Base-by-base conservation (phyloP, 2,888 invertebrate species). In the Prenolepis imparis region DNA sequence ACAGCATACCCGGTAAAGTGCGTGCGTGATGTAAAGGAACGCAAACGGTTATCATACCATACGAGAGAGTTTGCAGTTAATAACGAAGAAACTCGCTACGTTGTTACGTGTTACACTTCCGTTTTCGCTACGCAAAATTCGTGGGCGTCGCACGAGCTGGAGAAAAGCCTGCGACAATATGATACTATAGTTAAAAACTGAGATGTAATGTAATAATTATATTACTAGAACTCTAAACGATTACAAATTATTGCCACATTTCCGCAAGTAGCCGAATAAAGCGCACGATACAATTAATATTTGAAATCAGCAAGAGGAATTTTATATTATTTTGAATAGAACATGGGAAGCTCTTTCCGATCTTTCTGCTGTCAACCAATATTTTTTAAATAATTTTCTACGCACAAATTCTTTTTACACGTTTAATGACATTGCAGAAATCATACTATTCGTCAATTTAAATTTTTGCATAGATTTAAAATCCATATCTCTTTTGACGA, bases 101-200 rank as follows among this genome's bases (percentile, higher is more conserved):
- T 66, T 78, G 88, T 88, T 88, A 87, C 86, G 83, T 82, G 83
- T 78, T 77, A 83, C 84, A 90, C 84, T 90, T 90, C 89, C 90
- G 89, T 88, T 90, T 88, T 85, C 84, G 70, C 78, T 57, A 15
- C 32, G 41, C 57, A 32, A 57, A 67, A 78, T 57, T 67, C 28
- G 77, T 41, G 77, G 67, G 55, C 41, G 66, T 77, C 41, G n/a
- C 77, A 55, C 55, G 66, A 55, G 28, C 32, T 55, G 5, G n/a
- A 32, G 28, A 73, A 28, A 28, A 28, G 28, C 3, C 28, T 3
- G 28, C 28, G 28, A 28, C 28, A 3, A 28, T 28, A 28, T 28
- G 3, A 28, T 28, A 28, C 3, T 28, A 28, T 28, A 28, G 28
- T 28, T 28, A 28, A 28, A 3, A 28, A 28, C 28, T 28, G 28